Conservation (phyloP, 2,888 invertebrate species). For the Plagodis pulveraria region DNA sequence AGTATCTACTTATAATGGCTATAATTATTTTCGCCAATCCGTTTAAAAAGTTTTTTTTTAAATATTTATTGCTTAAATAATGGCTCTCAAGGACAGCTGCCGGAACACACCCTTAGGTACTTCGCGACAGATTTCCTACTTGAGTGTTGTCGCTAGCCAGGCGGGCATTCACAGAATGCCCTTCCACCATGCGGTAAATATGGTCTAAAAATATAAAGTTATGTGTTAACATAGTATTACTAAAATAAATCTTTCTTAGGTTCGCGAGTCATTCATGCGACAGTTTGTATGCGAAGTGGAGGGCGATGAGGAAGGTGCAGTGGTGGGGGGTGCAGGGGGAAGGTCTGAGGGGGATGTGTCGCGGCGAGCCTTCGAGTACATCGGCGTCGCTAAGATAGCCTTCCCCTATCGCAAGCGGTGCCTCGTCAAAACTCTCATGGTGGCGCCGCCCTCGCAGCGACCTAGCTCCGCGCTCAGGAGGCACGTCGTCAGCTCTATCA, state of each 20-base stretch:
- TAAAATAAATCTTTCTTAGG: conserved; percentile 69
- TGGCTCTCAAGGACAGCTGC: no score
- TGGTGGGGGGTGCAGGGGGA: conserved; percentile 43
- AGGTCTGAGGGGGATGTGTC: conserved; percentile 54
- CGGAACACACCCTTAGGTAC: no score
- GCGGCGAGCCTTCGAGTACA: conserved; percentile 73
- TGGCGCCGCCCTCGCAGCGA: conserved; percentile 92
- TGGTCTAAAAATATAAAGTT: no score
- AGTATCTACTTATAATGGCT: no score
- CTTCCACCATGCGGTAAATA: no score
- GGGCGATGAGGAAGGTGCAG: conserved; percentile 89
- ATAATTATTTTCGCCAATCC: background rate
- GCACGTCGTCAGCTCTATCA: conserved; percentile 91
- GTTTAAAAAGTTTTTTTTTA: no score
- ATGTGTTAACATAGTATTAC: background rate
- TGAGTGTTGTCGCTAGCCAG: no score
- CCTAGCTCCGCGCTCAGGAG: conserved; percentile 92
- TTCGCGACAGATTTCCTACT: no score
- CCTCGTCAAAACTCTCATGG: conserved; percentile 91
- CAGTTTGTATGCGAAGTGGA: conserved; percentile 97
- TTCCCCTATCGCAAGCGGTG: conserved; percentile 92
- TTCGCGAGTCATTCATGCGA: conserved; percentile 99
- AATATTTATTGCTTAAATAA: no score
- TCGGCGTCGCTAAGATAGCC: conserved; percentile 68
- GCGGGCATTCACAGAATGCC: no score